Percentiles rank a stretch among this genome's conserved stretches.
These are phyloP conservation scores for Andrena trimmerana DNA, from an alignment of 2,888 invertebrate genomes.

Conservation along the genomic window DNA sequence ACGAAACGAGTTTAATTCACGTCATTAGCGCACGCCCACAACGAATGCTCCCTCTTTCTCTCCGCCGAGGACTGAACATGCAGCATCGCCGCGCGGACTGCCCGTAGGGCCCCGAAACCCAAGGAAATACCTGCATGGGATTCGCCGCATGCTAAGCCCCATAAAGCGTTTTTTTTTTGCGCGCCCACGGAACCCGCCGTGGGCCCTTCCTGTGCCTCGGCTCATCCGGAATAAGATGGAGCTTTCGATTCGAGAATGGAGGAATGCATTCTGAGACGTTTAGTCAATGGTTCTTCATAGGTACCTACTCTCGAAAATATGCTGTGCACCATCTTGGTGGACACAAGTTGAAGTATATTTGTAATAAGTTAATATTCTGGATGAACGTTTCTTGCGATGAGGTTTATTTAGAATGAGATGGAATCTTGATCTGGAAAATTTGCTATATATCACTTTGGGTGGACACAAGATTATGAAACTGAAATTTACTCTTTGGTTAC, in stretches of 20 bases:
- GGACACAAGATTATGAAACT: too few species aligned
- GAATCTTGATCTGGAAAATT: too few species aligned
- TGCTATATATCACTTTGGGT: too few species aligned
- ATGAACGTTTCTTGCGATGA: too few species aligned
- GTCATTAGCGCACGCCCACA: slow-evolving; percentile 78
- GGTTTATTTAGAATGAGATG: too few species aligned
- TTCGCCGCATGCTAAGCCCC: slow-evolving; percentile 49
- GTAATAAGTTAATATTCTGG: too few species aligned
- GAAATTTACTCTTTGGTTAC: too few species aligned
- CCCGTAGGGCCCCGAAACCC: slow-evolving; percentile 15
- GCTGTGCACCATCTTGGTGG: too few species aligned
- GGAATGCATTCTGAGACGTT: too few species aligned
- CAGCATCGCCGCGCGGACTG: slow-evolving; percentile 4
- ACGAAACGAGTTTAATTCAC: slow-evolving; percentile 79
- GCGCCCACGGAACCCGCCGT: slow-evolving; percentile 33
- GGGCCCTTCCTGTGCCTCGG: slow-evolving; percentile 29
- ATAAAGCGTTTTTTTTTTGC: slow-evolving; percentile 49
- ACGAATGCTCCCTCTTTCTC: slow-evolving; percentile 51
- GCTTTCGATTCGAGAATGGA: slow-evolving; percentile 18
- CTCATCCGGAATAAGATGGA: slow-evolving; percentile 9
- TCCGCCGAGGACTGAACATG: slow-evolving; percentile 38
- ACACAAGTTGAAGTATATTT: too few species aligned
- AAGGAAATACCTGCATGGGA: slow-evolving; percentile 56
- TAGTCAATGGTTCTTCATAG: not conserved
- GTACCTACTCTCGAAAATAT: not conserved